Percentiles rank a stretch among this genome's conserved stretches.
Evolutionary conservation across 1,140 invertebrate species (phyloP).

Genomic region (Cyclina sinensis): DNA sequence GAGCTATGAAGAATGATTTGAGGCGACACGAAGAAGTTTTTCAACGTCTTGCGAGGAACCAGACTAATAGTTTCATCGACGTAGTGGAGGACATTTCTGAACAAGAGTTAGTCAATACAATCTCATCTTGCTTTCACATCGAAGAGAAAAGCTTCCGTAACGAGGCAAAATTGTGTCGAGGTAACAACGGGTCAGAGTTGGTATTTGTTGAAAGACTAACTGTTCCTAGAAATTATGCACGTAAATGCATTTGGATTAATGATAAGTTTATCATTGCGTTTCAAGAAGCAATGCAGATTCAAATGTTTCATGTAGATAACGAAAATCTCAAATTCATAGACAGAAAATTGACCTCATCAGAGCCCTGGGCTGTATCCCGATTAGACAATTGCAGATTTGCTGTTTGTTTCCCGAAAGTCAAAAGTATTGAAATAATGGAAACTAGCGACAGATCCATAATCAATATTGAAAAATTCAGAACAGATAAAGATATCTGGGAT

Average conservation of each 20-base stretch:
- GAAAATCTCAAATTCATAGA: background rate
- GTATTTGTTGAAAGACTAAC: background rate
- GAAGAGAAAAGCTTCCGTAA: background rate
- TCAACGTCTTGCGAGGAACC: background rate
- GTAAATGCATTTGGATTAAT: background rate
- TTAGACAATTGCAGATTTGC: background rate
- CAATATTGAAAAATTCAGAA: background rate
- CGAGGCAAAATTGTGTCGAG: background rate
- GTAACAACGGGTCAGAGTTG: background rate
- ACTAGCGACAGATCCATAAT: background rate
- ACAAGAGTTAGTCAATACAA: background rate
- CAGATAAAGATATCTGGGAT: background rate
- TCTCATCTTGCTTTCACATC: background rate
- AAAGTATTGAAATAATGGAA: constrained; percentile 3
- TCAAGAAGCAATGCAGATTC: background rate
- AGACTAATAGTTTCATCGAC: background rate
- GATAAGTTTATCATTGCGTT: background rate
- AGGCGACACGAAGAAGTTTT: background rate
- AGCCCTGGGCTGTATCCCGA: background rate
- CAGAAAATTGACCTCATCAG: background rate
- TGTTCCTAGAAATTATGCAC: background rate
- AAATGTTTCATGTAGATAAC: background rate
- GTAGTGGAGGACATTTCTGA: background rate
- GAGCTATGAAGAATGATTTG: background rate
- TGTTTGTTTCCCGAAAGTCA: background rate